Evolutionary conservation across 1,140 invertebrate genomes (phyloP).

Genomic region (Ptiloglossa arizonensis): DNA sequence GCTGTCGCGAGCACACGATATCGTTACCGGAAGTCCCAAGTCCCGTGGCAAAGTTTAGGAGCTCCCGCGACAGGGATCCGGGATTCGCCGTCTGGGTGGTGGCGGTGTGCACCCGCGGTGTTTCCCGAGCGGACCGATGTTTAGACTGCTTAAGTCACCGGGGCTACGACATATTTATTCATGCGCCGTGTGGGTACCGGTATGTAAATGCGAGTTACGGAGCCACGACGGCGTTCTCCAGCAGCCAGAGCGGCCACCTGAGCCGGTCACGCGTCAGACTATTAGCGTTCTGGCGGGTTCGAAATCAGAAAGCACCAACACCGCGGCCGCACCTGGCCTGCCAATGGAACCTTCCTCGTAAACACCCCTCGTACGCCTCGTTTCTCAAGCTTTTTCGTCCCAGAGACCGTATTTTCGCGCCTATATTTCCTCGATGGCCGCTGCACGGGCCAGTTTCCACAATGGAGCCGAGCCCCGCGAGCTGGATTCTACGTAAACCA

Average conservation of each 20-base stretch:
- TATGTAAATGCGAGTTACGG: conserved; percentile 72
- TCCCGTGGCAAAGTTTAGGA: not conserved
- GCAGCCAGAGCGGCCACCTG: conserved; percentile 46
- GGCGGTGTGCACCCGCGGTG: conserved; percentile 15
- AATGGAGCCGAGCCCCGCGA: not conserved
- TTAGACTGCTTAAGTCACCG: conserved; percentile 70
- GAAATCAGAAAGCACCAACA: conserved; percentile 38
- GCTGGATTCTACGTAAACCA: not conserved
- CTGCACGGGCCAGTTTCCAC: not conserved
- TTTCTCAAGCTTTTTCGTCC: not conserved
- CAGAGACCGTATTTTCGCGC: not conserved
- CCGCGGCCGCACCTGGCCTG: not conserved
- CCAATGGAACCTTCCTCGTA: not conserved
- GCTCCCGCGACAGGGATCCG: conserved; percentile 7
- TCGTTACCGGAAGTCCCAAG: conserved; percentile 11
- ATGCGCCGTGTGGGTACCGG: conserved; percentile 57
- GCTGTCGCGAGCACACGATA: not conserved
- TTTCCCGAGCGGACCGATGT: conserved; percentile 51
- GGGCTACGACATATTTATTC: conserved; percentile 68
- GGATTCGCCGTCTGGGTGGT: conserved; percentile 15
- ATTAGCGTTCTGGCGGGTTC: conserved; percentile 54
- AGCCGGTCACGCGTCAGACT: conserved; percentile 56
- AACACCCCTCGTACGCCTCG: too few relatives aligned
- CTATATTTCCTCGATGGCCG: conserved; percentile 4
- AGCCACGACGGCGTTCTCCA: conserved; percentile 41